These are phyloP conservation scores for Aythya baeri DNA, from an alignment of 2,113 vertebrate genomes.

Conservation along the genomic window DNA sequence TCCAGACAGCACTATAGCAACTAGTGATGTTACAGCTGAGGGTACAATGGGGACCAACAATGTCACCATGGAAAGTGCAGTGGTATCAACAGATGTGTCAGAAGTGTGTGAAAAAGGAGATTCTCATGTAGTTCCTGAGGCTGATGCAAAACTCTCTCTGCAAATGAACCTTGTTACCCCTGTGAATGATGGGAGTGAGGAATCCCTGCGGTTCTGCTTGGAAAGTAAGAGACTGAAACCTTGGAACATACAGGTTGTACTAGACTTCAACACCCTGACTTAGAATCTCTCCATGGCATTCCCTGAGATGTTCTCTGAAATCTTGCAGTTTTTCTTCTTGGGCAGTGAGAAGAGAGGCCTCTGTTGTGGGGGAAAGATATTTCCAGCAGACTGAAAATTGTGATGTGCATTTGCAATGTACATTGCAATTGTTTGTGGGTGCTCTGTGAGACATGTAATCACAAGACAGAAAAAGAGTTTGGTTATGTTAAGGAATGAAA, in stretches of 20 bases:
- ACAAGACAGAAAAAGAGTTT: not conserved
- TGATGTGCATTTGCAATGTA: not conserved
- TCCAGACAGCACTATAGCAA: conserved; percentile 78
- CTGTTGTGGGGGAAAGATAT: conserved; percentile 28
- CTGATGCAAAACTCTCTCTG: conserved; percentile 86
- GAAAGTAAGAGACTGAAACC: conserved; percentile 84
- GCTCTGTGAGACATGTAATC: too few species aligned
- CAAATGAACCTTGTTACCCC: conserved; percentile 92
- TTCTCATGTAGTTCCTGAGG: conserved; percentile 41
- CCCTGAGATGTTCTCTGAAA: not conserved
- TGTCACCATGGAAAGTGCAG: conserved; percentile 80
- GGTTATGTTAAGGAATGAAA: not conserved
- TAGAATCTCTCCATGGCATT: not conserved
- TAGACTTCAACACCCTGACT: not conserved
- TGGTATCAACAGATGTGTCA: conserved; percentile 78
- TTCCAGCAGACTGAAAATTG: not conserved
- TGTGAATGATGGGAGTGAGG: conserved; percentile 84
- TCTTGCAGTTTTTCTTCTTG: conserved; percentile 1
- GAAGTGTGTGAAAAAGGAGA: conserved; percentile 74
- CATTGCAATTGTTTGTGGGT: too few species aligned
- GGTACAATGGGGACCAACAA: conserved; percentile 68
- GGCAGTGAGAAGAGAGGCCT: not conserved
- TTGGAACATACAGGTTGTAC: not conserved
- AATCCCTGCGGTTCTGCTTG: conserved; percentile 88
- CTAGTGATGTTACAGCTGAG: conserved; percentile 82